These are phyloP conservation scores for Bombus superbus DNA, from an alignment of 1,140 invertebrate species.

Conservation along the genomic window DNA sequence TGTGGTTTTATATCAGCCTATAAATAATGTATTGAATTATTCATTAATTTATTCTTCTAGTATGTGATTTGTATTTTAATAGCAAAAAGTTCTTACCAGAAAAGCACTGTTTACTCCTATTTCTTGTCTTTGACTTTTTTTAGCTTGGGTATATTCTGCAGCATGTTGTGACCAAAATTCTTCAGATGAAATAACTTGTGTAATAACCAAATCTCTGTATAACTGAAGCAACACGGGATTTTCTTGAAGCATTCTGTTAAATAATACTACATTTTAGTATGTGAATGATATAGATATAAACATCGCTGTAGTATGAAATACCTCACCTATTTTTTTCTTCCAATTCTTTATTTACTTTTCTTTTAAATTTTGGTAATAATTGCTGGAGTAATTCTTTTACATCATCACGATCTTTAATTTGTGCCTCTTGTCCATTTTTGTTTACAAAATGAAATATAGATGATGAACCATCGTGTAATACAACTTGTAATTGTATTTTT, in stretches of 20 bases:
- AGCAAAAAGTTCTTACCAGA: conserved; percentile 70
- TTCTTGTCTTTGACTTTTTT: conserved; percentile 89
- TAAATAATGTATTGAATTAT: conserved; percentile 59
- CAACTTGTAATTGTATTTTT: conserved; percentile 99
- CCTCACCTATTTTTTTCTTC: conserved; percentile 91
- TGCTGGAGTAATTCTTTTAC: conserved; percentile 97
- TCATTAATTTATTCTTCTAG: not conserved
- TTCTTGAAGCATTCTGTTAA: conserved; percentile 88
- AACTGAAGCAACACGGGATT: conserved; percentile 93
- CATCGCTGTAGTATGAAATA: not conserved
- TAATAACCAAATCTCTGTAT: conserved; percentile 97
- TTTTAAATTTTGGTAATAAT: conserved; percentile 96
- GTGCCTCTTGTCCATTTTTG: conserved; percentile 90
- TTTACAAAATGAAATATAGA: conserved; percentile 99
- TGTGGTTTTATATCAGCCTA: conserved; percentile 97
- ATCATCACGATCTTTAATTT: conserved; percentile 95
- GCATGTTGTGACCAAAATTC: conserved; percentile 98
- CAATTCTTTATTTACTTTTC: conserved; percentile 96
- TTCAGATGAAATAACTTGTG: conserved; percentile 95
- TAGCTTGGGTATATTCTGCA: conserved; percentile 88
- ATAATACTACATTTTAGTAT: not conserved
- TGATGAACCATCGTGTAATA: conserved; percentile 95
- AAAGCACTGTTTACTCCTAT: conserved; percentile 87
- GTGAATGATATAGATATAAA: not conserved
- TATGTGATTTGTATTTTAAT: conserved; percentile 18